A percentile compares a stretch with the other conserved stretches of the same genome.
These are phyloP conservation scores for Simalia tracyae DNA, from an alignment of 2,797 vertebrate species.

Conservation along the genomic window DNA sequence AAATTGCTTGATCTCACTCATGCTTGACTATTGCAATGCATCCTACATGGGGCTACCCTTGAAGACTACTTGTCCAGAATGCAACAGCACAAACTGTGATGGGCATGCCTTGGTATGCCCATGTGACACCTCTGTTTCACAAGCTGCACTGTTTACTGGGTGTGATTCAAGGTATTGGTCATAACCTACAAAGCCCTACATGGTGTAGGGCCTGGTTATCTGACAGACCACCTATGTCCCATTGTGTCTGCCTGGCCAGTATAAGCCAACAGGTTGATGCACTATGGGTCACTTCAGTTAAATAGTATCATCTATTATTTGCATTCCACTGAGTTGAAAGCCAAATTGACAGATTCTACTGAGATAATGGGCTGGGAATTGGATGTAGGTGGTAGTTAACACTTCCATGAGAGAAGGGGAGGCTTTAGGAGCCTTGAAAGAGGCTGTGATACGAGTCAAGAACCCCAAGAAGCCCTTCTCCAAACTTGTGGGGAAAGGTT, in stretches of 20 bases:
- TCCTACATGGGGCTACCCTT: background rate
- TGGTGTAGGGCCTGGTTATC: background rate
- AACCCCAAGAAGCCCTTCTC: background rate
- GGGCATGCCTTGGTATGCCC: background rate
- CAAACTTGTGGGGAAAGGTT: background rate
- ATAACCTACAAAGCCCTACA: background rate
- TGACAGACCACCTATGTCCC: background rate
- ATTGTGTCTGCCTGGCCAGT: background rate
- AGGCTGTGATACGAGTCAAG: background rate
- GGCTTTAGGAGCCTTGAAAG: background rate
- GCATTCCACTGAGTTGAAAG: background rate
- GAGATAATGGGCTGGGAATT: background rate
- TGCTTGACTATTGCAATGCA: background rate
- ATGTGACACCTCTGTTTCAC: background rate
- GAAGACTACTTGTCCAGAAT: background rate
- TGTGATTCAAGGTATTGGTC: background rate
- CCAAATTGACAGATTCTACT: background rate
- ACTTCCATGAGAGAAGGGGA: background rate
- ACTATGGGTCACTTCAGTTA: background rate
- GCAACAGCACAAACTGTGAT: background rate
- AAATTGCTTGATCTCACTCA: background rate
- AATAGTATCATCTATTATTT: background rate
- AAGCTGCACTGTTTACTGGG: background rate
- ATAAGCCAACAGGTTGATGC: background rate
- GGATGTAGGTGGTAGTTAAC: background rate